Evolutionary conservation across 2,797 vertebrate genomes (phyloP).

Genomic region (Tinamus major): DNA sequence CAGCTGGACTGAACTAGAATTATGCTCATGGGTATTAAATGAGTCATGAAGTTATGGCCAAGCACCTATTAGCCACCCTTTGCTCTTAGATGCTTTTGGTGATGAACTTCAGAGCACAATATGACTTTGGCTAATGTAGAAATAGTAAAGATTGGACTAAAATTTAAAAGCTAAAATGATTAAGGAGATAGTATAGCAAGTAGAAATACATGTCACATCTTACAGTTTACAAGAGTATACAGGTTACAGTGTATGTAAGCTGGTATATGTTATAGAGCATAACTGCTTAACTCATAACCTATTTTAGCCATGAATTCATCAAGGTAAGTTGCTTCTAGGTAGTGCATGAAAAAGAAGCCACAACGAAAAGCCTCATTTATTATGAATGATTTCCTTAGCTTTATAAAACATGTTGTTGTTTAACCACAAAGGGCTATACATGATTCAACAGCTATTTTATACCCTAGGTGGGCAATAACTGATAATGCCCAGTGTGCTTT

Average conservation of each 20-base stretch:
- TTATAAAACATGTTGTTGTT: neutral
- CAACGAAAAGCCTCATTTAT: neutral
- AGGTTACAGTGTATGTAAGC: neutral
- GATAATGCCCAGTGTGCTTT: neutral
- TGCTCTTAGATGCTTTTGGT: neutral
- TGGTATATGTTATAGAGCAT: neutral
- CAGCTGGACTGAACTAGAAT: neutral
- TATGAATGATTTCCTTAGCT: neutral
- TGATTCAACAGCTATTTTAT: neutral
- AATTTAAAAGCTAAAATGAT: neutral
- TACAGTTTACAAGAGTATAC: neutral
- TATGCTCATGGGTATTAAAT: neutral
- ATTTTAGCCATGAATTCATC: neutral
- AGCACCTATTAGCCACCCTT: neutral
- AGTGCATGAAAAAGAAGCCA: neutral
- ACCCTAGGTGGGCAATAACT: neutral
- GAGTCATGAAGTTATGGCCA: neutral
- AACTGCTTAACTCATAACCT: neutral
- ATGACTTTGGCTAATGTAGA: neutral
- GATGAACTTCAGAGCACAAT: neutral
- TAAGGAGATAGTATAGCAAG: neutral
- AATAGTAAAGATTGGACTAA: neutral
- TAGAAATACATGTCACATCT: neutral
- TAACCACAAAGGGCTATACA: neutral
- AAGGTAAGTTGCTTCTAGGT: neutral